phyloP scores from a whole-genome alignment of 2,888 invertebrate genomes.

The Himalopsyche tibetana region DNA sequence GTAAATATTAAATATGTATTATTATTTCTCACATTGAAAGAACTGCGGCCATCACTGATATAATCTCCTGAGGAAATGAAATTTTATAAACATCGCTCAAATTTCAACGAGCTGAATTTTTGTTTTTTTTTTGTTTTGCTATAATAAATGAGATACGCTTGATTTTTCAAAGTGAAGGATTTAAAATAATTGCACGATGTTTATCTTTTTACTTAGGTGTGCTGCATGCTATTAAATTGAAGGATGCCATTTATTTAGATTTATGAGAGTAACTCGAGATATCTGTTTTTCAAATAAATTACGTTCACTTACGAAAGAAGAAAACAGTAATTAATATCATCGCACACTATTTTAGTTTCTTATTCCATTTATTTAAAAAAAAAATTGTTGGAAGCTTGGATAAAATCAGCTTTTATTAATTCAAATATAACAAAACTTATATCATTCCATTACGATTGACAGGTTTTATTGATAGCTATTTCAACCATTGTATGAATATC shows the following conservation, averaged over 20 bases:
- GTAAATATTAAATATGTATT: no score
- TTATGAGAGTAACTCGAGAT: neutral
- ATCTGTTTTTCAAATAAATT: neutral
- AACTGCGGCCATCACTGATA: neutral
- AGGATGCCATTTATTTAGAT: neutral
- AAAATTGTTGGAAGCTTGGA: no score
- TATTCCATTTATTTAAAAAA: no score
- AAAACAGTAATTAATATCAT: neutral
- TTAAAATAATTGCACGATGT: conserved; percentile 12
- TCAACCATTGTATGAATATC: no score
- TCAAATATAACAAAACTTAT: no score
- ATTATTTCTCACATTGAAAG: no score
- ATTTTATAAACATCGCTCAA: conserved; percentile 19
- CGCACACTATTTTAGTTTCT: no score
- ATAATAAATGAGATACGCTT: conserved; percentile 1
- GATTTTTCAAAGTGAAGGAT: neutral
- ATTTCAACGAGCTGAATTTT: conserved; percentile 5
- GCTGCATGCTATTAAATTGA: neutral
- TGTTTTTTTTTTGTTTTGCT: neutral
- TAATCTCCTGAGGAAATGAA: neutral
- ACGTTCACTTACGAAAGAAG: neutral
- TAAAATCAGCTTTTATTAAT: no score
- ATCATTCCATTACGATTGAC: no score
- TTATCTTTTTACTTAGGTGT: neutral
- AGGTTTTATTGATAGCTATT: no score